Conservation (phyloP, 2,113 vertebrate species). For the Hippopotamus amphibius region DNA sequence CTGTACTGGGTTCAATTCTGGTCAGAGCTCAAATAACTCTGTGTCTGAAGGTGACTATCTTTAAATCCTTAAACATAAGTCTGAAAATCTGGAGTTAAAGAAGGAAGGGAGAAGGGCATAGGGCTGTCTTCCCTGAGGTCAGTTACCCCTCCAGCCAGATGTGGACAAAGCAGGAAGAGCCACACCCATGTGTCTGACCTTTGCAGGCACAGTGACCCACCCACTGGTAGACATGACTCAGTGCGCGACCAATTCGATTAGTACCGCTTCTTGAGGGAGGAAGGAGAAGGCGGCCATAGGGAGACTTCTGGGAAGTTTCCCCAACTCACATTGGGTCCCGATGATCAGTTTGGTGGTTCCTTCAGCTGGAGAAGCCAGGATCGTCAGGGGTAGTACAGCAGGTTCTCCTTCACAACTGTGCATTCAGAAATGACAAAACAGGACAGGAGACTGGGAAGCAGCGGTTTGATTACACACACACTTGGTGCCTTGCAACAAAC, state of each 20-base stretch:
- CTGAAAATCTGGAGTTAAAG: not conserved
- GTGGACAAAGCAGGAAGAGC: not conserved
- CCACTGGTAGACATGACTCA: not conserved
- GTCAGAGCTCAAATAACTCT: not conserved
- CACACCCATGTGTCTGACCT: not conserved
- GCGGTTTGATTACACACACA: fast-evolving
- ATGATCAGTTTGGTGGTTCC: not conserved
- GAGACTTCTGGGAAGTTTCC: not conserved
- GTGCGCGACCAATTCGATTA: not conserved
- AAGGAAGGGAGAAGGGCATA: not conserved
- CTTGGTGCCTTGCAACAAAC: not conserved
- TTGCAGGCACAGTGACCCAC: not conserved
- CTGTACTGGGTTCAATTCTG: too few relatives aligned
- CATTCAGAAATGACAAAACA: not conserved
- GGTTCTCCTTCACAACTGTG: not conserved
- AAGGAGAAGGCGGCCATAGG: not conserved
- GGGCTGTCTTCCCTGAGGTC: not conserved
- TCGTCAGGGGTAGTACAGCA: fast-evolving
- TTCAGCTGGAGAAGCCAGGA: not conserved
- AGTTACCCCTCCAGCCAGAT: not conserved
- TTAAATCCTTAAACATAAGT: not conserved
- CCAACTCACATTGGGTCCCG: not conserved
- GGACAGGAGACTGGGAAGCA: not conserved
- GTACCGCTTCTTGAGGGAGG: not conserved
- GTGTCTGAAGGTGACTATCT: not conserved